A percentile compares a stretch with the other conserved stretches of the same genome.
phyloP scores from a whole-genome alignment of 2,888 invertebrate genomes.

The Scotopteryx bipunctaria region DNA sequence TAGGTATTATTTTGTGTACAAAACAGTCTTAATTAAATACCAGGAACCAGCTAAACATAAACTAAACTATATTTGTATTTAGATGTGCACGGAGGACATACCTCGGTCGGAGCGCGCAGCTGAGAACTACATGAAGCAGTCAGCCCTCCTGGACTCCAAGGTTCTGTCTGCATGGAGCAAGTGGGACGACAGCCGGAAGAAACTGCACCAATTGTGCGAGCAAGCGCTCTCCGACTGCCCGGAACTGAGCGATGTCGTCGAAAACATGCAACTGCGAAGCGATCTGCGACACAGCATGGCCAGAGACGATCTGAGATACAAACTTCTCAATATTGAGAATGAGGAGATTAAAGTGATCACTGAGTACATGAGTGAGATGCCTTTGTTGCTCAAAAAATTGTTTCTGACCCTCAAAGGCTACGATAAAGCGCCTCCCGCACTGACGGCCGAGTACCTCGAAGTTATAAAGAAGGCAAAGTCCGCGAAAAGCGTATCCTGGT shows the following conservation, averaged over 20 bases:
- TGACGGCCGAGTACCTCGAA: conserved; percentile 83
- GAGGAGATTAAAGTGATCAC: conserved; percentile 79
- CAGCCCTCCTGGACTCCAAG: conserved; percentile 57
- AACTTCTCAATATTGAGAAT: conserved; percentile 66
- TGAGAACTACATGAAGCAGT: conserved; percentile 65
- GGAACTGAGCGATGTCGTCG: conserved; percentile 53
- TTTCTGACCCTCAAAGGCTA: conserved; percentile 84
- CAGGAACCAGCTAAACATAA: background rate
- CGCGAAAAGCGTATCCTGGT: conserved; percentile 84
- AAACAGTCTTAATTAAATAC: background rate
- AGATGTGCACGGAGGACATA: conserved; percentile 73
- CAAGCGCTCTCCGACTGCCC: conserved; percentile 58
- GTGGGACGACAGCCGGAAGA: conserved; percentile 59
- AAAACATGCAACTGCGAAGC: conserved; percentile 54
- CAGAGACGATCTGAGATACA: conserved; percentile 62
- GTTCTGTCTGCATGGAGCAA: conserved; percentile 57
- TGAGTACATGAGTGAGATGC: conserved; percentile 78
- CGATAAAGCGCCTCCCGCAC: conserved; percentile 80
- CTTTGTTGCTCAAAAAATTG: conserved; percentile 80
- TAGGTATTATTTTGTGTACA: too few species aligned
- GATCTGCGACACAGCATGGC: conserved; percentile 68
- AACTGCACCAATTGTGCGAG: conserved; percentile 49
- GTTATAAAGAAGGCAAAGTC: conserved; percentile 84
- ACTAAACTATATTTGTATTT: conserved; percentile 2
- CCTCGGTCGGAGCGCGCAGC: conserved; percentile 69